Evolutionary conservation across 2,797 vertebrate species (phyloP).

Genomic region (Eidolon dupreanum): DNA sequence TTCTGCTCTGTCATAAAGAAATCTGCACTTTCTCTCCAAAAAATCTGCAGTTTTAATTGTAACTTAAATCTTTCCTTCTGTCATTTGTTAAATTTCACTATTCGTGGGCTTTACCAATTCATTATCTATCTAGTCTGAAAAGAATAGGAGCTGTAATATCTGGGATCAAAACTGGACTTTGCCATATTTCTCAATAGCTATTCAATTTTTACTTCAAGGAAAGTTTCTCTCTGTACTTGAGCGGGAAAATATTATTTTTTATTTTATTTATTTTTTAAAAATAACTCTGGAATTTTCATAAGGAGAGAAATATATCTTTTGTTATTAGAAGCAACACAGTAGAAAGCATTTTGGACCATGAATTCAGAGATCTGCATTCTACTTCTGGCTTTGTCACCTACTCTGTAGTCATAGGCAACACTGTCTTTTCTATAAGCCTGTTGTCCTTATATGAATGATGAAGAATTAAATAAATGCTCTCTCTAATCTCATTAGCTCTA

Average conservation of each 20-base stretch:
- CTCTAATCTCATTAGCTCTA: background rate
- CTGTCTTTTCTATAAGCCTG: background rate
- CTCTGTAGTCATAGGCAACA: background rate
- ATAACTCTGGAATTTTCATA: background rate
- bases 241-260: conserved; percentile 1
- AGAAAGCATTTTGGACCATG: background rate
- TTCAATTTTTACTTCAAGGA: background rate
- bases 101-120: background rate
- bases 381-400: background rate
- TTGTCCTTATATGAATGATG: background rate
- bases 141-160: conserved; percentile 22
- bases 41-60: background rate
- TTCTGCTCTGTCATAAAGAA: background rate
- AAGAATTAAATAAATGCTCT: background rate
- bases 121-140: background rate
- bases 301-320: background rate
- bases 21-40: background rate
- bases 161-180: background rate
- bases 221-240: background rate
- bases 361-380: background rate
- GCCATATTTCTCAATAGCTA: background rate
- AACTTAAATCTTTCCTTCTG: background rate
- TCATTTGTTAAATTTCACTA: conserved; percentile 16
- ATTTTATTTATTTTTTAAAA: background rate
- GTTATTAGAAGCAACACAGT: background rate